Base-by-base conservation (phyloP, 2,888 invertebrate genomes). In the Eristalinus sepulchralis region DNA sequence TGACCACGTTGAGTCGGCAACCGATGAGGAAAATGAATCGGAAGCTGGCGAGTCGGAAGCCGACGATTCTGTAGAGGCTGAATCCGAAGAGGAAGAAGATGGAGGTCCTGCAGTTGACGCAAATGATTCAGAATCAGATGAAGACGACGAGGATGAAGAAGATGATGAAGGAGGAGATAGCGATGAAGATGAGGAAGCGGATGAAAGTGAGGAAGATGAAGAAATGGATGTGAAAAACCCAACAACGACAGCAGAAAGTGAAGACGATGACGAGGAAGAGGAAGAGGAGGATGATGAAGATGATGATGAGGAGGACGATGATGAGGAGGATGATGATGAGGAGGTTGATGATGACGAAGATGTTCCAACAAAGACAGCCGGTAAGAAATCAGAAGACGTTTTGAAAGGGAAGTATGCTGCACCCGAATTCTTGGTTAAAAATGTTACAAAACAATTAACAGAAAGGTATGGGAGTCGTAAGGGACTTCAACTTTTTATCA, bases 401-500 rank as follows among this genome's bases (percentile, higher is more conserved):
- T 1, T 9, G 6, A 55, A 62, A 31, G 0, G 1, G 11, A 8
- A 33, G 3, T n/a, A n/a, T n/a, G n/a, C 5, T 10, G 11, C 1
- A 20, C 34, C 47, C 5, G 17, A 34, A 20, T 57, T 82, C 9
- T 59, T 78, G 4, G 10, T 39, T n/a, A 55, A 62, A 0, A 59
- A 34, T 59, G 81, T 90, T 4, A 88, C 88, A 4, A 83, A 90
- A 10, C n/a, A 88, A 36, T 60, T 92, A 0, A 82, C 86, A 6
- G 88, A 83, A 24, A 90, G 89, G 64, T 92, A 91, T 63, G 72
- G 89, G 10, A 88, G 90, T 62, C 72, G 90, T 0, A 89, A 89
- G n/a, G 92, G 91, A 1, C 91, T 89, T 2, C 91, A 91, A 10
- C 84, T 92, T 0, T 91, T 89, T 64, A 88, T 92, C 3, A 89